A percentile compares a stretch with the other conserved stretches of the same genome.
These are phyloP conservation scores for Myotis myotis DNA, from an alignment of 2,797 vertebrate species.

Conservation along the genomic window DNA sequence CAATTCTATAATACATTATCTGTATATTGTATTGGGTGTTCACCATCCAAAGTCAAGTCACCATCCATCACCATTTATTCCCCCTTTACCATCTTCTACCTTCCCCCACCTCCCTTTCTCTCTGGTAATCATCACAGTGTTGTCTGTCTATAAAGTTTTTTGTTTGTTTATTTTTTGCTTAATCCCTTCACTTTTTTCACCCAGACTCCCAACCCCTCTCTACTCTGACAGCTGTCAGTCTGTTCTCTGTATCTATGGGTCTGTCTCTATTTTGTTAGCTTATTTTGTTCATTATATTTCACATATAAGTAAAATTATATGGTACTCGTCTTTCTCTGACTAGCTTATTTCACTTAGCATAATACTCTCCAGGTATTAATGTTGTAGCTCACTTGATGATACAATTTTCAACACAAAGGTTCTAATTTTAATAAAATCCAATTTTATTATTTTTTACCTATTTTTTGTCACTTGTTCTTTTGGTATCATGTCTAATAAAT, in stretches of 20 bases:
- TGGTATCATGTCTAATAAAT: background rate
- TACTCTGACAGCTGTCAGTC: background rate
- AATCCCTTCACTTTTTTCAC: background rate
- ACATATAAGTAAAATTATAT: background rate
- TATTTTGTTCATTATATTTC: background rate
- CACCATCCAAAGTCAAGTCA: background rate
- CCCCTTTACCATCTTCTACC: background rate
- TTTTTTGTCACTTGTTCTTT: background rate
- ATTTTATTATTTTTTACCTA: background rate
- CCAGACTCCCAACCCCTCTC: background rate
- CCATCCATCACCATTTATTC: background rate
- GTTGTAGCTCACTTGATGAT: background rate
- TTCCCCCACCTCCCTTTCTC: background rate
- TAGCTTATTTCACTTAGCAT: background rate
- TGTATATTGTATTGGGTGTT: background rate
- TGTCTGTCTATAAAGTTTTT: background rate
- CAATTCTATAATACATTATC: background rate
- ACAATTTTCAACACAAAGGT: background rate
- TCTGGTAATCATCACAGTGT: background rate
- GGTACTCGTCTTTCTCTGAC: background rate
- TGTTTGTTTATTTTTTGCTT: background rate
- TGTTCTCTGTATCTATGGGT: background rate
- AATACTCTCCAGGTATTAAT: background rate
- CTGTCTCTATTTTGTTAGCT: background rate
- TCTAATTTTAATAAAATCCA: background rate